Base-by-base conservation (phyloP, 2,113 vertebrate genomes). In the Danionella cerebrum region DNA sequence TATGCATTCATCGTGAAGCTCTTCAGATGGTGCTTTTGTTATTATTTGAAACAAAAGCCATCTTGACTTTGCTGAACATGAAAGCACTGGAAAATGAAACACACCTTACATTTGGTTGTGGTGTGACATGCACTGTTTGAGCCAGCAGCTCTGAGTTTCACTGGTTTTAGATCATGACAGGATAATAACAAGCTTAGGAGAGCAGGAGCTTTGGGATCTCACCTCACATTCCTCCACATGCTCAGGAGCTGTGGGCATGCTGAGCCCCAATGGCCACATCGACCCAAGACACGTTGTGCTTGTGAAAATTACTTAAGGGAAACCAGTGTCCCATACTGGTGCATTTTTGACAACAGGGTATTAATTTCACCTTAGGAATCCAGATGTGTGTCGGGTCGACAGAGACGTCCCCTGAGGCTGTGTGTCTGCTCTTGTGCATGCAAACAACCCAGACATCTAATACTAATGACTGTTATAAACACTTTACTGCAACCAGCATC, bases 351-450 rank as follows among this genome's bases (percentile, higher is more conserved):
- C 38, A 70, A 64, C 52, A 21, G 60, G 73, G 45, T 74, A 71
- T 79, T 79, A 76, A 78, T 66, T 63, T 41, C 74, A 3, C 71
- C 57, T 72, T 16, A 41, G 42, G 25, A 69, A 74, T 29, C 65
- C 83, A 84, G 80, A 85, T 83, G 80, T 84, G 79, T 80, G 27
- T 69, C 55, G 45, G 57, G 72, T 75, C 65, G 73, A 51, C 54
- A 44, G 58, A 64, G 65, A 68, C 68, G 65, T 10, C 4, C 50
- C 72, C 64, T 69, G 77, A 76, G 78, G 77, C 68, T 38, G 29
- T 5, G 45, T 65, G 76, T 76, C 42, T 80, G 80, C 65, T 68
- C 69, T 73, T 44, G 67, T 77, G 80, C 21, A 82, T 75, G 55
- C 73, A 24, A 66, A 25, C n/a, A 19, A 48, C 47, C 29, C 54